Evolutionary conservation across 2,113 vertebrate genomes (phyloP).

Genomic region (Coptodon rendalli): DNA sequence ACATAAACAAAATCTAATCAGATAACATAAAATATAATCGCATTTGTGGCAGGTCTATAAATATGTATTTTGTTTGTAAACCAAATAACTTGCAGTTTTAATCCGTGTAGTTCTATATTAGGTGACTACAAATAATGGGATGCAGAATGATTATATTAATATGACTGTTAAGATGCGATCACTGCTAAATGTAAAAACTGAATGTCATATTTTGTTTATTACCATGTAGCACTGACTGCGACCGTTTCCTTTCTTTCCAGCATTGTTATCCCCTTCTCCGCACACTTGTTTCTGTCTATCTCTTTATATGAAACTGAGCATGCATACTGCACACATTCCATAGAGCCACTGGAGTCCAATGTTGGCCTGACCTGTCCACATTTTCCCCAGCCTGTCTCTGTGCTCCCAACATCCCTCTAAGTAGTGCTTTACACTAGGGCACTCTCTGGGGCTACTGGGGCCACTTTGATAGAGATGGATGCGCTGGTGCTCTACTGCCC

Average conservation of each 20-base stretch:
- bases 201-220: neutral
- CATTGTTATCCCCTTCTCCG: neutral
- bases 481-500: constrained; percentile 98
- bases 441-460: constrained; percentile 24
- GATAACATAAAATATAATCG: neutral
- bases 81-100: neutral
- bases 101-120: neutral
- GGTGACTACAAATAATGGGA: neutral
- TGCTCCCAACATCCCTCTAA: constrained; percentile 56
- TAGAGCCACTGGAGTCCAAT: constrained; percentile 47
- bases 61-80: neutral
- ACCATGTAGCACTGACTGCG: neutral
- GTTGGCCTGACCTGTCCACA: constrained; percentile 55
- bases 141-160: neutral
- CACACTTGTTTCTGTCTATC: neutral
- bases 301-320: constrained; percentile 4
- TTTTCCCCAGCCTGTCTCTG: constrained; percentile 53
- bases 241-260: neutral
- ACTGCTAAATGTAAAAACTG: neutral
- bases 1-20: neutral
- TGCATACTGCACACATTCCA: constrained; percentile 32
- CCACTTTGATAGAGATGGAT: constrained; percentile 79
- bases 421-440: constrained; percentile 47
- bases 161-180: neutral
- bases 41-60: neutral